Conservation (phyloP, 2,888 invertebrate genomes). For the Xylophagus ater region DNA sequence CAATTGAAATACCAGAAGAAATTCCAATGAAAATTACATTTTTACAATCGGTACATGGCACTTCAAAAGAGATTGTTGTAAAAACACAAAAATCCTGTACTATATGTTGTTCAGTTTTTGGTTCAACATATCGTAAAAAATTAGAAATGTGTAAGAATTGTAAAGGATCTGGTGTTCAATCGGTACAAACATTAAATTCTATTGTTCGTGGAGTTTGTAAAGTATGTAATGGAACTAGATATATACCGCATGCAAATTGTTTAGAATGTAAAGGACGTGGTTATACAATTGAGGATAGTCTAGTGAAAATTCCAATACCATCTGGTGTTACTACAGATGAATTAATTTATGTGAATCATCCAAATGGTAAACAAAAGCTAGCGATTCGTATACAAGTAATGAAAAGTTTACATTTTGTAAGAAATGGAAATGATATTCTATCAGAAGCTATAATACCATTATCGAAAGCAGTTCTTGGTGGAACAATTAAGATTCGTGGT, state of each 20-base stretch:
- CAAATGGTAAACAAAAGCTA: constrained; percentile 26
- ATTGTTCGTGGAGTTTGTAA: constrained; percentile 23
- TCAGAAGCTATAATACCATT: constrained; percentile 29
- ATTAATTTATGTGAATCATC: constrained; percentile 26
- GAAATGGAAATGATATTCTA: constrained; percentile 27
- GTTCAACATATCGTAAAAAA: constrained; percentile 22
- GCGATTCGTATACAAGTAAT: constrained; percentile 26
- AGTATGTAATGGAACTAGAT: constrained; percentile 29
- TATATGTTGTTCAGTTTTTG: constrained; percentile 27
- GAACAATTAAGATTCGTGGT: constrained; percentile 27
- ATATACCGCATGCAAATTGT: constrained; percentile 27
- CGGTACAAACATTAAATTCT: constrained; percentile 23
- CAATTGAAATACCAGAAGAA: not conserved
- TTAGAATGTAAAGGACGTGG: constrained; percentile 30
- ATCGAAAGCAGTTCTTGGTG: constrained; percentile 32
- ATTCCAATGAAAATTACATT: constrained; percentile 21
- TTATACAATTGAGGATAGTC: constrained; percentile 22
- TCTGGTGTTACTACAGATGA: constrained; percentile 29
- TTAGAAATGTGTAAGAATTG: constrained; percentile 31
- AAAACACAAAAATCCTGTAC: constrained; percentile 27
- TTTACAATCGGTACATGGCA: constrained; percentile 29
- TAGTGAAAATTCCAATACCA: constrained; percentile 26
- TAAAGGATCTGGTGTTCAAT: constrained; percentile 29
- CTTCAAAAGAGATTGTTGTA: constrained; percentile 27
- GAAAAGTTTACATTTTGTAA: constrained; percentile 27